Percentiles rank a stretch among this genome's conserved stretches.
These are phyloP conservation scores for Felis catus DNA, from an alignment of 2,113 vertebrate genomes.

Conservation along the genomic window DNA sequence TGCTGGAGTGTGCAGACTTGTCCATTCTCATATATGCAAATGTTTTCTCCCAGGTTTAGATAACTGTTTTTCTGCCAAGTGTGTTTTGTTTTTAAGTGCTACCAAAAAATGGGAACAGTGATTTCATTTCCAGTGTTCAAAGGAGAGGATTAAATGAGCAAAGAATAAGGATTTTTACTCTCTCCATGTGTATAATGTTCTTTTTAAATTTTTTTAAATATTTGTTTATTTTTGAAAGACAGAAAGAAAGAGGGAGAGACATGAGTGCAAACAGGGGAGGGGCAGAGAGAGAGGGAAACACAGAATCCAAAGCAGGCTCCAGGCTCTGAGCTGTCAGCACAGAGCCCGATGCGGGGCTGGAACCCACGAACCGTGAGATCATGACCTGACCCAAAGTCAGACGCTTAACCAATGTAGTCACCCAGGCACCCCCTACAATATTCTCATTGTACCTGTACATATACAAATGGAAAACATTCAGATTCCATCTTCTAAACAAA, in stretches of 20 bases:
- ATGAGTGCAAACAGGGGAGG: no score
- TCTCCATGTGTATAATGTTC: not conserved
- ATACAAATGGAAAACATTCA: not conserved
- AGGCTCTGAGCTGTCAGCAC: no score
- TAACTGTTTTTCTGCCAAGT: not conserved
- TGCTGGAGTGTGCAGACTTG: fast-evolving
- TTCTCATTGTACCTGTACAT: not conserved
- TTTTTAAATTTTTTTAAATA: not conserved
- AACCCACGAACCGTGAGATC: no score
- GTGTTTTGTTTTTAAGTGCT: not conserved
- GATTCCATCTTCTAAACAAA: not conserved
- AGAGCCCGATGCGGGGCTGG: no score
- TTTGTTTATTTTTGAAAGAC: no score
- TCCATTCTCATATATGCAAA: not conserved
- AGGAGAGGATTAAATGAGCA: not conserved
- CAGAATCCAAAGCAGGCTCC: no score
- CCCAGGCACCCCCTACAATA: not conserved
- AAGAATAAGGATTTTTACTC: not conserved
- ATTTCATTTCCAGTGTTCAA: not conserved
- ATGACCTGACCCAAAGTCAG: no score
- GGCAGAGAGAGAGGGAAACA: no score
- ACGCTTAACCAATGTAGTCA: no score
- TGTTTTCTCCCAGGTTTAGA: not conserved
- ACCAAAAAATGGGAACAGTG: not conserved
- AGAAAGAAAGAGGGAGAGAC: no score